Percentiles rank a stretch among this genome's conserved stretches.
Conservation (phyloP, 37 sponge, comb jelly and placozoan species). For the Cladorhizidae sp. region DNA sequence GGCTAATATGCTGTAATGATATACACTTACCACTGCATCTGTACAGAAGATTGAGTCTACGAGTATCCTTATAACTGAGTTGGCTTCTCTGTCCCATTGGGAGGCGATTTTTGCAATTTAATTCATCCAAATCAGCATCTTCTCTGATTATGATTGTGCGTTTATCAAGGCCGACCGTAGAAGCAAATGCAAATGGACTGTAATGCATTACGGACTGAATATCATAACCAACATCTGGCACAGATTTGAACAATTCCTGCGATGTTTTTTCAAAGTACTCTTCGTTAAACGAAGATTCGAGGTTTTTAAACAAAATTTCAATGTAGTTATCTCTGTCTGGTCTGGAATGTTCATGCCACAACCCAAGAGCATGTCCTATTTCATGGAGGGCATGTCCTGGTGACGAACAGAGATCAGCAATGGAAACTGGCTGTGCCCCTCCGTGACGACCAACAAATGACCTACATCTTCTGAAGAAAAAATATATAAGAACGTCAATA, state of each 20-base stretch:
- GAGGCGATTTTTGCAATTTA: background rate
- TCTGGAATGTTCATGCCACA: conserved; percentile 74
- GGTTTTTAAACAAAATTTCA: conserved; percentile 25
- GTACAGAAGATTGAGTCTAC: conserved; percentile 33
- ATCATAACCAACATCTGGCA: conserved; percentile 54
- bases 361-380: conserved; percentile 72
- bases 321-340: conserved; percentile 67
- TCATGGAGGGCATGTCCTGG: conserved; percentile 65
- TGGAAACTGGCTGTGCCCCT: background rate
- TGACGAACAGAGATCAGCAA: background rate
- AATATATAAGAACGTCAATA: background rate
- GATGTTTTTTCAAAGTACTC: conserved; percentile 7
- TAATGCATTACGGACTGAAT: conserved; percentile 80
- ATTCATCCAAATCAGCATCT: background rate
- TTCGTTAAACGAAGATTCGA: background rate
- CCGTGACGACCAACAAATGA: conserved; percentile 10
- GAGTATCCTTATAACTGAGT: conserved; percentile 37
- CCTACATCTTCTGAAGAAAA: background rate
- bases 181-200: conserved; percentile 9
- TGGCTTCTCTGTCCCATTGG: conserved; percentile 43
- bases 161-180: background rate
- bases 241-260: background rate
- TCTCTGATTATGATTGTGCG: conserved; percentile 23
- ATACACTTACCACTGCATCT: conserved; percentile 23
- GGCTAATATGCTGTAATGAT: background rate